Base-by-base conservation (phyloP, 1,140 invertebrate genomes). In the Drosophila sucinea region DNA sequence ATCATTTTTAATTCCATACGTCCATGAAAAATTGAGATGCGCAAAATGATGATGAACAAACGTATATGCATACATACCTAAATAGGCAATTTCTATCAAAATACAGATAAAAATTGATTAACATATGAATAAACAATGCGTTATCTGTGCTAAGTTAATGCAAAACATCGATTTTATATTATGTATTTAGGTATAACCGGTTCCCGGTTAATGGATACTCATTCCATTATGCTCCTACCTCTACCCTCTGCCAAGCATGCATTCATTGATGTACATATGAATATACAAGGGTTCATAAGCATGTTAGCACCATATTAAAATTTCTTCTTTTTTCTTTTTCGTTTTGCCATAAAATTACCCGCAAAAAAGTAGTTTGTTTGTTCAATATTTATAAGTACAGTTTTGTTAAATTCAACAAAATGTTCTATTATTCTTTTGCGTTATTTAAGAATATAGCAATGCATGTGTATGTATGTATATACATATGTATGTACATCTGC, bases 251-350 rank as follows among this genome's bases (percentile, higher is more conserved):
- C 44, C 23, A 47, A 47, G 17, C 41, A 47, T 47, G 17, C 41
- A 51, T 51, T 17, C 8, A 41, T 41, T 68, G 60, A 62, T 68
- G 51, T 25, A 41, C 11, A 70, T 44, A 6, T 41, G 11, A 33
- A 62, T 44, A 38, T 68, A 67, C 58, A 63, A 55, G 67, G 65
- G 68, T 68, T 62, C 58, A 72, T 69, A 73, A 73, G 11, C 32
- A 67, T 25, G 35, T 40, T 23, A 35, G 47, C 66, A 54, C n/a
- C n/a, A 54, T 7, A n/a, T 41, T 56, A 41, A 29, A 30, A 5
- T 67, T 67, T 30, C 25, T 29, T n/a, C 1, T 23, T 4, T 0
- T 29, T 64, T 10, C 11, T 2, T 55, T 27, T 54, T 17, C 30
- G 8, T 33, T 33, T 47, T 27, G 27, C 1, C 4, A 2, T 23